These are phyloP conservation scores for Trichopria drosophilae DNA, from an alignment of 2,888 invertebrate genomes.

Conservation along the genomic window DNA sequence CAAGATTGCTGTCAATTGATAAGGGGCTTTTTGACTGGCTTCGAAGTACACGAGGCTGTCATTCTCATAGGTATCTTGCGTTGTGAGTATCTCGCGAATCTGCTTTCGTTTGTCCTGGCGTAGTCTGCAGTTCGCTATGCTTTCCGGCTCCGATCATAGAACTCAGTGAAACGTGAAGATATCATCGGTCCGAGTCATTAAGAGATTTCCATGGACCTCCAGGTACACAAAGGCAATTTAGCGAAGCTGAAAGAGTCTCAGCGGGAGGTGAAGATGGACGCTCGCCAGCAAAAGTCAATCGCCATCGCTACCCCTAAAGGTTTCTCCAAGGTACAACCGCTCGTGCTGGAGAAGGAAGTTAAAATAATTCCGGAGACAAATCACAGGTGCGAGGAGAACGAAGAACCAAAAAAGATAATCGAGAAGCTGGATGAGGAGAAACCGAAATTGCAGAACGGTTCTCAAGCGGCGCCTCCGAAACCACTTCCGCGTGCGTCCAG, in stretches of 20 bases:
- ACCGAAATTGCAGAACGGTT: slow-evolving; percentile 54
- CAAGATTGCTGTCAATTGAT: no score
- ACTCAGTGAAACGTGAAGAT: no score
- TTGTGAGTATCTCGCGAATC: no score
- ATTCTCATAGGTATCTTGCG: no score
- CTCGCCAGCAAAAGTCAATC: slow-evolving; percentile 45
- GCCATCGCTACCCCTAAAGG: slow-evolving; percentile 49
- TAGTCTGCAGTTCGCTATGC: no score
- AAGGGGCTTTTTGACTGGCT: no score
- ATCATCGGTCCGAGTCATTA: no score
- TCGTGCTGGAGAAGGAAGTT: slow-evolving; percentile 49
- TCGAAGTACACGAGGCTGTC: no score
- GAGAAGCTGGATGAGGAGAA: slow-evolving; percentile 47
- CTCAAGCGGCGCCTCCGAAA: slow-evolving; percentile 69
- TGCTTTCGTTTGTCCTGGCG: no score
- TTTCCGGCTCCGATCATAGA: no score
- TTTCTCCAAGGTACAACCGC: slow-evolving; percentile 45
- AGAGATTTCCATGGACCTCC: no score
- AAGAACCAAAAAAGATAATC: slow-evolving; percentile 43
- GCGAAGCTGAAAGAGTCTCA: slow-evolving; percentile 52
- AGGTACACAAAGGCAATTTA: slow-evolving; percentile 57
- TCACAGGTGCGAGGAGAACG: slow-evolving; percentile 44
- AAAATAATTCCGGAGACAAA: slow-evolving; percentile 37
- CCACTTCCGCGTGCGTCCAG: slow-evolving; percentile 78
- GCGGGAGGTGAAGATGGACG: slow-evolving; percentile 50